These are phyloP conservation scores for Burhinus oedicnemus DNA, from an alignment of 2,113 vertebrate species.

Conservation along the genomic window DNA sequence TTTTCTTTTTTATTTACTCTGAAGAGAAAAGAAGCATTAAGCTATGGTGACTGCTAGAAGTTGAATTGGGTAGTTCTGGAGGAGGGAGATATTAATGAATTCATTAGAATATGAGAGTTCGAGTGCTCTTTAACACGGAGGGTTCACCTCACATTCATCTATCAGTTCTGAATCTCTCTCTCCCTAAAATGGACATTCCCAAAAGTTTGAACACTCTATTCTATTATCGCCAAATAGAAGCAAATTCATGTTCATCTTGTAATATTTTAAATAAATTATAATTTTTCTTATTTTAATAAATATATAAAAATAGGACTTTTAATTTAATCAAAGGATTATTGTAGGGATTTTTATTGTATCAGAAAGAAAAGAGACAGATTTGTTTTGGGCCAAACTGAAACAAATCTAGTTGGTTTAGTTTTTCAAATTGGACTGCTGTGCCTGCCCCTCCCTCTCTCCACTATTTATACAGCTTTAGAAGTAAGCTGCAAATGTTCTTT, in stretches of 20 bases:
- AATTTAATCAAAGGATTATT: background rate
- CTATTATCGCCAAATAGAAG: background rate
- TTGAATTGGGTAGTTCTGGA: background rate
- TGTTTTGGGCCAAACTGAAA: background rate
- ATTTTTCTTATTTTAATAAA: background rate
- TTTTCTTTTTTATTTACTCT: background rate
- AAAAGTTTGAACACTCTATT: background rate
- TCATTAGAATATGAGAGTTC: background rate
- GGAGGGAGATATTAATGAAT: background rate
- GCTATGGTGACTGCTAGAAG: background rate
- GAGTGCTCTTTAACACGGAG: background rate
- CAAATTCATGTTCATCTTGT: background rate
- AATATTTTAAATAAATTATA: background rate
- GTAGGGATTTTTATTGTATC: background rate
- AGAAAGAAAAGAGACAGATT: background rate
- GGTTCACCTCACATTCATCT: background rate
- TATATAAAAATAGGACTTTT: background rate
- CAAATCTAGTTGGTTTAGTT: background rate
- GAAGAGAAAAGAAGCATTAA: background rate
- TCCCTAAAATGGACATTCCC: background rate
- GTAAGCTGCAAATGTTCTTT: background rate
- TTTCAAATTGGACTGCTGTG: background rate
- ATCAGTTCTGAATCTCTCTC: background rate
- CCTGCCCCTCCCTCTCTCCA: background rate
- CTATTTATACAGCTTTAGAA: background rate